Conservation (phyloP, 2,113 vertebrate genomes). For the Pteropus alecto region DNA sequence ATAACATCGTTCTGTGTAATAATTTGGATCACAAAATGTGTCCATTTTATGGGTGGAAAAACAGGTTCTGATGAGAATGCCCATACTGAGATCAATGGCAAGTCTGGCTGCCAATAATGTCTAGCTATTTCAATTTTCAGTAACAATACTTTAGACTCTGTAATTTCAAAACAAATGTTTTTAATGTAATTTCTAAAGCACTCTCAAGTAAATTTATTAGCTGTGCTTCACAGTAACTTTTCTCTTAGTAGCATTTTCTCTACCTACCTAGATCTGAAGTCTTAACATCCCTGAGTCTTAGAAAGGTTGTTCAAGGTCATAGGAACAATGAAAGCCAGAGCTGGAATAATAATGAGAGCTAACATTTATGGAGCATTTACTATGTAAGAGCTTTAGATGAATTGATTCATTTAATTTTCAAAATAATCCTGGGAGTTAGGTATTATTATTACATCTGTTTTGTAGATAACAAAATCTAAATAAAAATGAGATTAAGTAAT, state of each 20-base stretch:
- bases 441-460: not conserved
- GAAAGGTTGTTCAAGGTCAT: not conserved
- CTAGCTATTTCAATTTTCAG: not conserved
- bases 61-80: constrained; percentile 7
- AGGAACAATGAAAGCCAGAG: not conserved
- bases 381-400: not conserved
- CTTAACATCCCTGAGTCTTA: not conserved
- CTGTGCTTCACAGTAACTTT: not conserved
- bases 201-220: not conserved
- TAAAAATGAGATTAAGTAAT: not conserved
- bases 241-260: not conserved
- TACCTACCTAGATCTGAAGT: not conserved
- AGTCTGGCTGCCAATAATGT: not conserved
- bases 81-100: not conserved
- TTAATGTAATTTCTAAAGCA: not conserved
- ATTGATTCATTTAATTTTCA: constrained; percentile 12
- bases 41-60: constrained; percentile 41
- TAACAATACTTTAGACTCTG: not conserved
- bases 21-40: constrained; percentile 21
- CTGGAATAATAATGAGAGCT: not conserved
- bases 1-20: constrained; percentile 1
- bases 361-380: not conserved
- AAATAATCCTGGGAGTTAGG: not conserved
- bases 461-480: not conserved
- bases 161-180: not conserved